phyloP scores from a whole-genome alignment of 2,113 vertebrate species.

The Rhynchopsitta pachyrhyncha region DNA sequence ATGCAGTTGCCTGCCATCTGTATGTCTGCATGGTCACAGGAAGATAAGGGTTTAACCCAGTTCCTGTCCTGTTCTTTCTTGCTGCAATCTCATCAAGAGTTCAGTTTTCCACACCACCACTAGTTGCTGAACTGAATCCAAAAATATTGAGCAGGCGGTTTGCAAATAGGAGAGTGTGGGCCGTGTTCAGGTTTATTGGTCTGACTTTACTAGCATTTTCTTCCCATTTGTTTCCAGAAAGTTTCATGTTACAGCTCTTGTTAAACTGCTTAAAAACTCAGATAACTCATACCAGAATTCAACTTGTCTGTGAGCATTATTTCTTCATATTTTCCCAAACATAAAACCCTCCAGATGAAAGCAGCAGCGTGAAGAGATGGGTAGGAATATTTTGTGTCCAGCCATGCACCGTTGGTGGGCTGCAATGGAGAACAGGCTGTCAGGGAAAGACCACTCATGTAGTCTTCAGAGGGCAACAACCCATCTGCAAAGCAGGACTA shows the following conservation, averaged over 20 bases:
- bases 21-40: not conserved
- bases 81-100: not conserved
- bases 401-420: fast-evolving
- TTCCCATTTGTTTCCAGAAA: not conserved
- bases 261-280: not conserved
- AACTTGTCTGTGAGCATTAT: not conserved
- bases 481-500: not conserved
- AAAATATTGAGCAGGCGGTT: not conserved
- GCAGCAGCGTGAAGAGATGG: not conserved
- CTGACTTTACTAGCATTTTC: not conserved
- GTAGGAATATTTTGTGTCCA: not conserved
- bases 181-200: not conserved
- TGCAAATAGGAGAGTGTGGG: not conserved
- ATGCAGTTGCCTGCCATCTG: not conserved
- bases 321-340: not conserved
- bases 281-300: not conserved
- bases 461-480: not conserved
- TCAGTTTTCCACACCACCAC: not conserved
- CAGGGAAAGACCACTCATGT: not conserved
- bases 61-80: not conserved
- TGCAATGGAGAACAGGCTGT: not conserved
- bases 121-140: not conserved
- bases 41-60: not conserved
- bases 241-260: not conserved
- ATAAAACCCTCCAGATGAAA: not conserved